Conservation (phyloP, 2,113 vertebrate genomes). For the Aspiorhynchus laticeps region DNA sequence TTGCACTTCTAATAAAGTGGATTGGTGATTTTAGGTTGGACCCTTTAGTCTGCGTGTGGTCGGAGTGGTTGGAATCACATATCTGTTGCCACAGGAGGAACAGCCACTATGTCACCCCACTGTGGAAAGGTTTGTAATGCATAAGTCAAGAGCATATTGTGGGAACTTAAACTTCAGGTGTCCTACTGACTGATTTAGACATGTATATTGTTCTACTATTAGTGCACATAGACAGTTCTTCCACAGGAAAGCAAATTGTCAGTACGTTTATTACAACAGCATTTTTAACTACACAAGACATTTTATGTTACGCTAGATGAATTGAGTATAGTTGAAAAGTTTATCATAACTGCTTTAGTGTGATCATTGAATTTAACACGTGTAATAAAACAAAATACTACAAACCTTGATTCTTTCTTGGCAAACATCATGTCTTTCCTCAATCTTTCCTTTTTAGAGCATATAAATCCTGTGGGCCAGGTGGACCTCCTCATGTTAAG, state of each 20-base stretch:
- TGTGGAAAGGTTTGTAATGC: constrained; percentile 86
- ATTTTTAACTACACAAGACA: not conserved
- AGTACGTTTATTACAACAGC: not conserved
- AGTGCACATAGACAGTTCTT: not conserved
- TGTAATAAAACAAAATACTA: not conserved
- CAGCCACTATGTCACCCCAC: constrained; percentile 92
- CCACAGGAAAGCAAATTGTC: not conserved
- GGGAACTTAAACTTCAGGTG: not conserved
- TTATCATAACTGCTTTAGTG: not conserved
- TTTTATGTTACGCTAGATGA: not conserved
- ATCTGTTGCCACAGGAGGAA: constrained; percentile 96
- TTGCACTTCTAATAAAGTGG: not conserved
- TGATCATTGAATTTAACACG: not conserved
- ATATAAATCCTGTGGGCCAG: constrained; percentile 93
- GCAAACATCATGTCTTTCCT: not conserved
- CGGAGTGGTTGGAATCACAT: constrained; percentile 95
- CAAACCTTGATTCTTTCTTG: not conserved
- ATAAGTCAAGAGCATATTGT: not conserved
- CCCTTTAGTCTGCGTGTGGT: constrained; percentile 96
- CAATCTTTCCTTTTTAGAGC: constrained; percentile 73
- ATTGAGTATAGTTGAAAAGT: not conserved
- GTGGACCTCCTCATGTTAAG: constrained; percentile 94
- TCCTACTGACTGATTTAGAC: not conserved
- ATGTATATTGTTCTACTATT: not conserved
- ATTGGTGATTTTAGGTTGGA: constrained; percentile 79